A percentile compares a stretch with the other conserved stretches of the same genome.
Conservation (phyloP, 2,797 vertebrate species). For the Huso huso region DNA sequence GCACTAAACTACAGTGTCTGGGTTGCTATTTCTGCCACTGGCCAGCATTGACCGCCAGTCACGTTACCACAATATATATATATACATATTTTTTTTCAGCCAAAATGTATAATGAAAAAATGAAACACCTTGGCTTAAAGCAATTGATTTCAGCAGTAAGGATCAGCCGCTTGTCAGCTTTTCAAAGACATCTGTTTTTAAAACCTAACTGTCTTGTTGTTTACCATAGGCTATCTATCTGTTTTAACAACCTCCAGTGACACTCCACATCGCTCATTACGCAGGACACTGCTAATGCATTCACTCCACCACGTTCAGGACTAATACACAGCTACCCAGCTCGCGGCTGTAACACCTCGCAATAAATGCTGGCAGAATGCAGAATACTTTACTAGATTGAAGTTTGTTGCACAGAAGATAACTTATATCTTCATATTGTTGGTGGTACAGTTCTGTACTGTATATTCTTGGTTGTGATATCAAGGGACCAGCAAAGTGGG, state of each 20-base stretch:
- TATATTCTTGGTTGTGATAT: too few species aligned
- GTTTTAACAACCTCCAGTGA: constrained; percentile 75
- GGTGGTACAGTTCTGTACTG: too few species aligned
- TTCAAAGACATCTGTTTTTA: constrained; percentile 72
- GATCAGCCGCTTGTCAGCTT: constrained; percentile 57
- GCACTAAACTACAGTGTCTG: too few species aligned
- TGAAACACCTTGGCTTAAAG: neutral
- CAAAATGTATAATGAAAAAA: too few species aligned
- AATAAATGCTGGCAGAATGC: neutral
- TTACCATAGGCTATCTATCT: constrained; percentile 67
- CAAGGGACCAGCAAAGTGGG: too few species aligned
- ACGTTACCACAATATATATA: too few species aligned
- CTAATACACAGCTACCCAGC: constrained; percentile 46
- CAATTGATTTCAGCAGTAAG: constrained; percentile 27
- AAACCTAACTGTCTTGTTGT: constrained; percentile 65
- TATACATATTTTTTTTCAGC: too few species aligned
- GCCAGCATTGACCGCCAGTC: too few species aligned
- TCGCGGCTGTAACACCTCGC: neutral
- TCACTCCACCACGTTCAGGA: constrained; percentile 58
- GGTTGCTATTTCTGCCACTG: too few species aligned
- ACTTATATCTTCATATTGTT: too few species aligned
- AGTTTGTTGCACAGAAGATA: too few species aligned
- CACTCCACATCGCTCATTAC: constrained; percentile 67
- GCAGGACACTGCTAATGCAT: constrained; percentile 63
- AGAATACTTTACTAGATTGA: neutral